Percentiles rank a stretch among this genome's conserved stretches.
Evolutionary conservation across 2,113 vertebrate species (phyloP).

Genomic region (Notechis scutatus): DNA sequence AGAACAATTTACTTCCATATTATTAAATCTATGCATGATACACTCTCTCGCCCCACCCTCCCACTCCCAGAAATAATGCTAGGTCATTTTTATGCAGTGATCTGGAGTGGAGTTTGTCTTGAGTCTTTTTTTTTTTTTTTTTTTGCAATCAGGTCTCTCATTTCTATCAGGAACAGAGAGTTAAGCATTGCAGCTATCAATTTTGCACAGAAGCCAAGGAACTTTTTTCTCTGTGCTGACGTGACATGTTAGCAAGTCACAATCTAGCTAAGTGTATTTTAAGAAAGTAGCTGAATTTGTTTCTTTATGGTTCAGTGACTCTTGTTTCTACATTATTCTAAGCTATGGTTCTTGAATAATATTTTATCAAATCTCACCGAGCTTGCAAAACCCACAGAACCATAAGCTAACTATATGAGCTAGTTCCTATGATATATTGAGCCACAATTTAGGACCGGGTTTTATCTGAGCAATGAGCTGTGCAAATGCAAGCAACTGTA

Average conservation of each 20-base stretch:
- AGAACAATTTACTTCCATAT: neutral
- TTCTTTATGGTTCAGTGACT: neutral
- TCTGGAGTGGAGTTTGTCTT: neutral
- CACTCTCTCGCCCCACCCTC: rapidly evolving
- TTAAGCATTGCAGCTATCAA: neutral
- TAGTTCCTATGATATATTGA: neutral
- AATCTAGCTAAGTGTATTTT: neutral
- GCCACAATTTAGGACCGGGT: neutral
- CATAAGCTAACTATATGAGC: neutral
- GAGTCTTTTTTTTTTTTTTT: too few species aligned
- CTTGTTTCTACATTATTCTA: neutral
- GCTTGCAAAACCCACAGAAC: neutral
- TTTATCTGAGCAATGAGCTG: neutral
- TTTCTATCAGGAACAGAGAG: neutral
- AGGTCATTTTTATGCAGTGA: neutral
- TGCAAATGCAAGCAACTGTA: neutral
- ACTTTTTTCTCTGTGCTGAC: neutral
- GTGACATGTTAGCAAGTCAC: neutral
- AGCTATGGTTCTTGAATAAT: neutral
- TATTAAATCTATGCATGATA: neutral
- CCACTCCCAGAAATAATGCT: neutral
- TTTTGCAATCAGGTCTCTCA: neutral
- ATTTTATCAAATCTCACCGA: neutral
- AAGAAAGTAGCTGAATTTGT: neutral
- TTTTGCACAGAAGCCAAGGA: neutral